These are phyloP conservation scores for Tridacna crocea DNA, from an alignment of 2,888 invertebrate species.

Conservation along the genomic window DNA sequence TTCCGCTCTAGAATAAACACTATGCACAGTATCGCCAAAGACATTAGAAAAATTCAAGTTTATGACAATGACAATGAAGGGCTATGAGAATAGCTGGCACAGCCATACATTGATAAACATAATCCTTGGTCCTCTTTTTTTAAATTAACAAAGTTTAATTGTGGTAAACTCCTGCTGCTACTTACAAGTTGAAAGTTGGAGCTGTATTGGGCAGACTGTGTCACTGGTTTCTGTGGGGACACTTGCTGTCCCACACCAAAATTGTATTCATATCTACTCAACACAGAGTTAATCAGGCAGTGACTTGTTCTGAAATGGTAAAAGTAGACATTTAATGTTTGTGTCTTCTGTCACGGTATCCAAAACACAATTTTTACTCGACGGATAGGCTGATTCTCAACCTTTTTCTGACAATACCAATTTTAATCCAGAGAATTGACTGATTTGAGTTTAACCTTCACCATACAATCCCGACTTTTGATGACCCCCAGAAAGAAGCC, in stretches of 20 bases:
- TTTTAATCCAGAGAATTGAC: not conserved
- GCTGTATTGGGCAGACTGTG: constrained; percentile 11
- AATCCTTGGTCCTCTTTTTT: no score
- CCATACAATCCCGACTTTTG: no score
- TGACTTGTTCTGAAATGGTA: constrained; percentile 70
- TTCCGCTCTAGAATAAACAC: no score
- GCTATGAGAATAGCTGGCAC: no score
- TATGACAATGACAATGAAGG: no score
- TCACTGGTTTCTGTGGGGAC: constrained; percentile 56
- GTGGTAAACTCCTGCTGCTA: not conserved
- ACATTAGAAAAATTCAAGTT: no score
- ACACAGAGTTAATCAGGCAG: constrained; percentile 72
- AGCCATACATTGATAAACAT: no score
- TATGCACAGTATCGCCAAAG: no score
- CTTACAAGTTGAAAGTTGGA: constrained; percentile 41
- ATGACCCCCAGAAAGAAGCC: no score
- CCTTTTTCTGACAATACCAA: not conserved
- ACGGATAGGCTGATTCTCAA: not conserved
- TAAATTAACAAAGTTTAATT: no score
- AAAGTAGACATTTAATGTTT: not conserved
- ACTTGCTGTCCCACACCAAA: constrained; percentile 67
- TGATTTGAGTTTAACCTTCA: no score
- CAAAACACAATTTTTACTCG: not conserved
- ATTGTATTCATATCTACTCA: constrained; percentile 70
- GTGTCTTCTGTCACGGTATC: not conserved